A percentile compares a stretch with the other conserved stretches of the same genome.
Conservation (phyloP, 2,888 invertebrate genomes). For the Synanthedon formicaeformis region DNA sequence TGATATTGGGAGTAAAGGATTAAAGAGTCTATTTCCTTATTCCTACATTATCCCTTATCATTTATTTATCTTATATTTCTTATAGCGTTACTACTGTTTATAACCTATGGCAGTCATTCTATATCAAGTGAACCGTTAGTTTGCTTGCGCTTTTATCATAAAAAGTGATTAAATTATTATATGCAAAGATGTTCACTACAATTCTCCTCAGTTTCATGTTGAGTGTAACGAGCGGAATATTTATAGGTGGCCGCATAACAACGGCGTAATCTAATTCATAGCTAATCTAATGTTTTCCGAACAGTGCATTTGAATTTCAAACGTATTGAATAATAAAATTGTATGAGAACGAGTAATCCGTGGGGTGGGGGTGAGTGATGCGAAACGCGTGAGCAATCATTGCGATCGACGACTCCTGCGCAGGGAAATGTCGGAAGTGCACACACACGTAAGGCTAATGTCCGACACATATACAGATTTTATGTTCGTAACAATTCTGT, state of each 20-base stretch:
- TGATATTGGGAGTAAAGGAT: no score
- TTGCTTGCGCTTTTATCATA: no score
- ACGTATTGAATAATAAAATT: conserved; percentile 6
- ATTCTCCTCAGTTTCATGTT: not conserved
- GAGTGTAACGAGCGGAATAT: not conserved
- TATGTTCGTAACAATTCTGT: no score
- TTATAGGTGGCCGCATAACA: not conserved
- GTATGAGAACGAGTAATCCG: conserved; percentile 51
- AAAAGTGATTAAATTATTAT: not conserved
- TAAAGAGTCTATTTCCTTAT: no score
- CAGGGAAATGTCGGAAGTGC: conserved; percentile 57
- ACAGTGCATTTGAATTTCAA: conserved; percentile 24
- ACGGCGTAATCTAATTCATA: not conserved
- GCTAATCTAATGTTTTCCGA: not conserved
- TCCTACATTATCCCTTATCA: no score
- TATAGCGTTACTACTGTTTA: no score
- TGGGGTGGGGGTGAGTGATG: conserved; percentile 61
- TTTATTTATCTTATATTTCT: no score
- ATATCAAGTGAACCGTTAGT: no score
- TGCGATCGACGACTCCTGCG: conserved; percentile 60
- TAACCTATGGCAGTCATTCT: no score
- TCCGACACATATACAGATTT: no score
- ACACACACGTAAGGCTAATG: conserved; percentile 12
- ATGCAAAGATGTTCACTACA: not conserved
- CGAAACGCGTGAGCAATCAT: conserved; percentile 68